Percentiles rank a stretch among this genome's conserved stretches.
These are phyloP conservation scores for Chaetura pelagica DNA, from an alignment of 2,113 vertebrate genomes.

Conservation along the genomic window DNA sequence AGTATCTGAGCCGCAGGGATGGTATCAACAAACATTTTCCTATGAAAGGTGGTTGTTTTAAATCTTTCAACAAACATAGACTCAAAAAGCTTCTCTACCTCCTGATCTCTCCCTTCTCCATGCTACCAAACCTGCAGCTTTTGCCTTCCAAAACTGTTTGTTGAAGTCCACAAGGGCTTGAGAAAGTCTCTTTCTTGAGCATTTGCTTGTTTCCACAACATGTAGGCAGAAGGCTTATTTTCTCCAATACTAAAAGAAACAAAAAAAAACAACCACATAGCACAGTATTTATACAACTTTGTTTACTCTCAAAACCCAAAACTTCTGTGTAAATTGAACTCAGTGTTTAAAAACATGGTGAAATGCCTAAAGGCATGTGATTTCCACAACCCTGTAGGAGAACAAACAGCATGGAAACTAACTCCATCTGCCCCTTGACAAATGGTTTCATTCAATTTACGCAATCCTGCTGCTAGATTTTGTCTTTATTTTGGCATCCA, in stretches of 20 bases:
- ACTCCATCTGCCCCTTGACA: background rate
- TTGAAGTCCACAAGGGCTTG: background rate
- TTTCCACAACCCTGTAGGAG: background rate
- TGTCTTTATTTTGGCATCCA: background rate
- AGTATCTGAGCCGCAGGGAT: background rate
- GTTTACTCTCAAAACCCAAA: background rate
- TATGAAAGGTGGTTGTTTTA: slow-evolving; percentile 8
- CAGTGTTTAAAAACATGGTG: background rate
- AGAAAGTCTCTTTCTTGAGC: background rate
- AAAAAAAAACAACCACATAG: background rate
- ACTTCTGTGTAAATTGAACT: background rate
- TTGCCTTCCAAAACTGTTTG: background rate
- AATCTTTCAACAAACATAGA: background rate
- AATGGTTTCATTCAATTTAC: background rate
- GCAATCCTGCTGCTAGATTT: background rate
- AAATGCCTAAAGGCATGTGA: background rate
- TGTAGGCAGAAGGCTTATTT: slow-evolving; percentile 64
- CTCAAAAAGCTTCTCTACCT: background rate
- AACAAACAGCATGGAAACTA: background rate
- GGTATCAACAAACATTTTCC: background rate
- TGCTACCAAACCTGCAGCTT: background rate
- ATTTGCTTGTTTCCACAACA: background rate
- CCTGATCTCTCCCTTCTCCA: background rate
- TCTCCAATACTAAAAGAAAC: slow-evolving; percentile 81
- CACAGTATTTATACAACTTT: background rate